These are phyloP conservation scores for Gymnosoma rotundatum DNA, from an alignment of 2,888 invertebrate genomes.

Conservation along the genomic window DNA sequence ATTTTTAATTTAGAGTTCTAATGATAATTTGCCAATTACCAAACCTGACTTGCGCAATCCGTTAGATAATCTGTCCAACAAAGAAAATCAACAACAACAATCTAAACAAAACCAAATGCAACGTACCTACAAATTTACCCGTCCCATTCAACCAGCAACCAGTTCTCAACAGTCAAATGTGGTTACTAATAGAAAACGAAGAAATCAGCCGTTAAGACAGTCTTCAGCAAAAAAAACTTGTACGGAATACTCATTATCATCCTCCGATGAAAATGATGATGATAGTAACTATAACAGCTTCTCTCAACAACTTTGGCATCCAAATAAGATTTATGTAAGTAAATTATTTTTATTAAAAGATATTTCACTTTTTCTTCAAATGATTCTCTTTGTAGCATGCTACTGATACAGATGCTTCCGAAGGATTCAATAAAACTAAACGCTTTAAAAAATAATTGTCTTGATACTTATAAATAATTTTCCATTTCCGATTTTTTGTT, in stretches of 20 bases:
- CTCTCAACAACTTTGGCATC: conserved; percentile 42
- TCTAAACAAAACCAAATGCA: not conserved
- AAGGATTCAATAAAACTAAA: conserved; percentile 60
- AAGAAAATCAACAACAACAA: conserved; percentile 32
- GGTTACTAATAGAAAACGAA: conserved; percentile 35
- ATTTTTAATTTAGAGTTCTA: conserved; percentile 3
- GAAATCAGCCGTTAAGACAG: conserved; percentile 39
- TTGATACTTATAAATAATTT: too few relatives aligned
- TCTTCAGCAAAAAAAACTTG: not conserved
- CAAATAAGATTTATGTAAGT: conserved; percentile 40
- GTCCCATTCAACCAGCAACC: conserved; percentile 14
- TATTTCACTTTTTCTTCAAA: too few relatives aligned
- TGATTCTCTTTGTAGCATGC: conserved; percentile 23
- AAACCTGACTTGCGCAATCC: conserved; percentile 32
- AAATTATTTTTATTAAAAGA: not conserved
- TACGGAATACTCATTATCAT: conserved; percentile 37
- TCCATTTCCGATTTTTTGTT: not conserved
- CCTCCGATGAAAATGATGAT: conserved; percentile 40
- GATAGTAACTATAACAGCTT: conserved; percentile 1
- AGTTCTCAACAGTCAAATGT: conserved; percentile 11
- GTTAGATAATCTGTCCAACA: conserved; percentile 16
- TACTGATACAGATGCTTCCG: conserved; percentile 53
- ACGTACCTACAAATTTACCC: conserved; percentile 47
- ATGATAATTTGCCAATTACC: conserved; percentile 22
- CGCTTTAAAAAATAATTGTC: conserved; percentile 45